Evolutionary conservation across 2,113 vertebrate species (phyloP).

Genomic region (Archilochus colubris): DNA sequence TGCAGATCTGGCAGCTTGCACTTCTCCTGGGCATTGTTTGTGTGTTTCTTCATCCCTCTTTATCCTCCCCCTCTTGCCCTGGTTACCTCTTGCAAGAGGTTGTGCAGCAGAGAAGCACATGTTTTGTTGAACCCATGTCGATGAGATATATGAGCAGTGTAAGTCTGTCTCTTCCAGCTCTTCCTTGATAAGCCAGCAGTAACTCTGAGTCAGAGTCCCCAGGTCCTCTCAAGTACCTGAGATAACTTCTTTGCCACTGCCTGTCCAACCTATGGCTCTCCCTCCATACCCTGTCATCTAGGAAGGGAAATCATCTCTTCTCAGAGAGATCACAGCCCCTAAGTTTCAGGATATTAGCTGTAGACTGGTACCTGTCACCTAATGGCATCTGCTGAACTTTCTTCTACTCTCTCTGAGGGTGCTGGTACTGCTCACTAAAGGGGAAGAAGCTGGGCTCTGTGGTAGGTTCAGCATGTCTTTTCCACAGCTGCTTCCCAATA

Average conservation of each 20-base stretch:
- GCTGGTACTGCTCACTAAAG: background rate
- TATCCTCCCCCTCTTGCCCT: background rate
- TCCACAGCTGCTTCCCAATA: background rate
- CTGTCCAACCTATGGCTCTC: background rate
- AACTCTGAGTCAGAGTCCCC: background rate
- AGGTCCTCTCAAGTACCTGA: background rate
- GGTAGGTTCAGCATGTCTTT: fast-evolving
- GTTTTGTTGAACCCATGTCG: background rate
- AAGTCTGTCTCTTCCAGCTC: background rate
- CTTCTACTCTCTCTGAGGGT: background rate
- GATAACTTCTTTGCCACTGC: background rate
- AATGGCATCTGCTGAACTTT: background rate
- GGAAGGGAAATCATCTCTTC: background rate
- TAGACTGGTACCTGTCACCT: background rate
- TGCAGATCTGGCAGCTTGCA: background rate
- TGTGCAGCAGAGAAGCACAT: background rate
- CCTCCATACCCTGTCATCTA: background rate
- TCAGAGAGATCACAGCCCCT: background rate
- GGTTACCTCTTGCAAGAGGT: background rate
- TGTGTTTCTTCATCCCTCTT: background rate
- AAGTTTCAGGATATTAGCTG: background rate
- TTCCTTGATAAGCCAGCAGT: background rate
- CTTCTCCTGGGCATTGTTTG: background rate
- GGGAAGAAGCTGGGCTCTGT: background rate
- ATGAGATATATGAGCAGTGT: background rate